Conservation (phyloP, 2,797 vertebrate species). For the Anguilla obscura region DNA sequence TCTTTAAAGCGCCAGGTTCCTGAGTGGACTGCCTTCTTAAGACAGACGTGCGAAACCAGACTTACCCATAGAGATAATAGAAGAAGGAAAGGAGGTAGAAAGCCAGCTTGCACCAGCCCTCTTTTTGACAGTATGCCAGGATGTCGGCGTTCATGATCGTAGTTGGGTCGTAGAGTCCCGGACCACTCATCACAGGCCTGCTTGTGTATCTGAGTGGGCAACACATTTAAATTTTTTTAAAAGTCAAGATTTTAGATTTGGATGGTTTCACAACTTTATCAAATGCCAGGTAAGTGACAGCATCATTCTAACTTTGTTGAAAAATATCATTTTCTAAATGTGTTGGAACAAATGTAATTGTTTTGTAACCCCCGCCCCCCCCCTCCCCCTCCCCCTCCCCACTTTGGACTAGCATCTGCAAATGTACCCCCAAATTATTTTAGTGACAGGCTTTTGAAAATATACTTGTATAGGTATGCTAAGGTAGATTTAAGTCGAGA, state of each 20-base stretch:
- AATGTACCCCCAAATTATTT: not conserved
- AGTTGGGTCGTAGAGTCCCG: conserved; percentile 95
- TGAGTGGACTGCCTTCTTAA: not conserved
- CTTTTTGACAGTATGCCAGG: conserved; percentile 98
- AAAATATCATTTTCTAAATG: too few species aligned
- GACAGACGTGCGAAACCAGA: conserved; percentile 38
- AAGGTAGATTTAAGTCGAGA: too few species aligned
- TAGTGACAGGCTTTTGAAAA: not conserved
- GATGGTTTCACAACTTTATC: not conserved
- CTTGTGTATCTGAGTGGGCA: conserved; percentile 79
- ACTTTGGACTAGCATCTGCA: not conserved
- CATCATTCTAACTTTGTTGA: not conserved
- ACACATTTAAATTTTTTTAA: conserved; percentile 34
- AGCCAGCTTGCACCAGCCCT: conserved; percentile 99
- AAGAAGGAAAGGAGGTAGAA: conserved; percentile 99
- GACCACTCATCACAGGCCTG: conserved; percentile 95
- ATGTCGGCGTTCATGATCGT: conserved; percentile 99
- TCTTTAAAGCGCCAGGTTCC: not conserved
- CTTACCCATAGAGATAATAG: conserved; percentile 99
- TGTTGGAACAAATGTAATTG: too few species aligned
- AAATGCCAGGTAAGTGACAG: not conserved
- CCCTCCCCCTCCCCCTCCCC: too few species aligned
- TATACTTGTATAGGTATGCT: not conserved
- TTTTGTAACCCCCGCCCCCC: not conserved
- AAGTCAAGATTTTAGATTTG: not conserved